Evolutionary conservation across 2,797 vertebrate species (phyloP), one percentile per base, ranked within the genome.

Genomic region (Rhinophrynus dorsalis): DNA sequence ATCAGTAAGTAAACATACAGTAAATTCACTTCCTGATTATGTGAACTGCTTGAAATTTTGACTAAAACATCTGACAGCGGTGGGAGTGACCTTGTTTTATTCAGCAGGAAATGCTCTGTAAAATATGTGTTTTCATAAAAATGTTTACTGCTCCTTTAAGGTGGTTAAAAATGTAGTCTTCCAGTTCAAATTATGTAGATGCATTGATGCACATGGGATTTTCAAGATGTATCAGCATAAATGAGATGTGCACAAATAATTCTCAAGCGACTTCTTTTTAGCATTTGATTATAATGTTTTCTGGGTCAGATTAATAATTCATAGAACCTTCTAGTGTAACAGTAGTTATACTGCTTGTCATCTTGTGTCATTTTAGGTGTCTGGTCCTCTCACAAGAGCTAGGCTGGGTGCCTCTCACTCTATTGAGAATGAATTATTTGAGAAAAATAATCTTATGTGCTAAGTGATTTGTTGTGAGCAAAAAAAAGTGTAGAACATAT

Each of bases 301-400:
- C 77, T 79, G 77, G 83, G 77, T 81, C 65, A 84, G 66, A 72
- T 85, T 81, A 82, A 82, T 81, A 88, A 82, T 84, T 85, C 76
- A 87, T 83, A 42, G 24, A 45, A 30, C 74, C 78, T 79, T 75
- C 76, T 54, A 75, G 68, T 74, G 23, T 81, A 76, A 81, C 81
- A 78, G 74, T 45, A 78, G 75, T 70, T 76, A 60, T 48, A 76
- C 61, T 74, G 69, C 74, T 57, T 84, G 79, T 78, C 80, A 80
- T 80, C 75, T 79, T 66, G 76, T 79, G 82, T 65, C 78, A 68
- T 77, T 75, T 75, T 51, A 68, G 75, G 75, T 75, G 59, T 65
- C 77, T 79, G 50, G 83, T 35, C 13, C 75, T 77, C 59, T 80
- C 78, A 82, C 76, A 67, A 10, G 68, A 69, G 57, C 2, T 55